A percentile compares a stretch with the other conserved stretches of the same genome.
Conservation (phyloP, 2,888 invertebrate species). For the Penaeus monodon region DNA sequence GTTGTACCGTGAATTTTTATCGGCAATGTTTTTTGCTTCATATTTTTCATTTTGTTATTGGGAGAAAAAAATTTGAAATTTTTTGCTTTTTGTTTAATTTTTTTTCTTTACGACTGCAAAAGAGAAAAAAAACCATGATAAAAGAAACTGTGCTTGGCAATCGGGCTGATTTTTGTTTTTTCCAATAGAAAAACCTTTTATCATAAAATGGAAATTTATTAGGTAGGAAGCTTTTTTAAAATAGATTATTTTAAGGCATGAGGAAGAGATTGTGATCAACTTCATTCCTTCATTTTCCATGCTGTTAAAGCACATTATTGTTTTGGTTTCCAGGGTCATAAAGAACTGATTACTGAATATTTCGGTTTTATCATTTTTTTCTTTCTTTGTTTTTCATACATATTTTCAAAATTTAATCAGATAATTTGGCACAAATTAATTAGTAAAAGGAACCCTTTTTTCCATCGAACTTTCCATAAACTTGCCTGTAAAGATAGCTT, state of each 20-base stretch:
- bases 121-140: too few relatives aligned
- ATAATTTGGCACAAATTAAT: conserved; percentile 20
- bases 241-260: conserved; percentile 45
- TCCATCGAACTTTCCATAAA: conserved; percentile 38
- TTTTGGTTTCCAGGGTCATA: conserved; percentile 36
- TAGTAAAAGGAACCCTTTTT: conserved; percentile 30
- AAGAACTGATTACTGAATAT: conserved; percentile 32
- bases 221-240: conserved; percentile 26
- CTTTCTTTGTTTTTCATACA: conserved; percentile 32
- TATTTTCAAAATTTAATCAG: conserved; percentile 23
- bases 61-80: too few relatives aligned
- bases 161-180: too few relatives aligned
- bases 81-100: too few relatives aligned
- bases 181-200: too few relatives aligned
- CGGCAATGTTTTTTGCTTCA: too few relatives aligned
- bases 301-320: conserved; percentile 42
- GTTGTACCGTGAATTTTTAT: too few relatives aligned
- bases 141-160: too few relatives aligned
- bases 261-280: conserved; percentile 48
- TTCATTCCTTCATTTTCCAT: conserved; percentile 58
- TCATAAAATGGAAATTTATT: background rate
- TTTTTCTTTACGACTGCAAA: too few relatives aligned
- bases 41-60: too few relatives aligned
- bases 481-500: conserved; percentile 40
- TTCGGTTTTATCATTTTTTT: conserved; percentile 27